Base-by-base conservation (phyloP, 1,140 invertebrate genomes). In the Diplogasteroides magnus region DNA sequence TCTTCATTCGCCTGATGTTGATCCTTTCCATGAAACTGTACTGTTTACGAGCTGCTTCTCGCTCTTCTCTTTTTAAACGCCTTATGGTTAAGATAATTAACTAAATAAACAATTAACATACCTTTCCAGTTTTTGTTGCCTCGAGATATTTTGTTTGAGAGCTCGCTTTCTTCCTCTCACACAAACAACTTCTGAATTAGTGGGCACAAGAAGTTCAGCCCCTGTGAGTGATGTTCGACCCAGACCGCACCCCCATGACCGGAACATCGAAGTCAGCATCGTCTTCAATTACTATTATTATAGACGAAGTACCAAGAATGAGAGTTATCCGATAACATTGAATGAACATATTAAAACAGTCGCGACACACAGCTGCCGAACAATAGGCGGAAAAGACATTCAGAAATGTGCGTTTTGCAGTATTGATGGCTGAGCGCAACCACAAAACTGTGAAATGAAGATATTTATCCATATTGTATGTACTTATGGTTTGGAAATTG, bases 1-100 rank as follows among this genome's bases (percentile, higher is more conserved):
- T 75, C 64, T 78, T 78, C 78, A 77, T 81, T 58, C 76, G 67
- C 31, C 76, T 68, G 55, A 82, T 80, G 14, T 76, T 68, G 64
- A 82, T 76, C 19, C 78, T 71, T 56, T 80, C 79, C 80, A 81
- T 81, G 63, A 82, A 81, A 11, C 60, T 72, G 65, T 77, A 81
- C 57, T 82, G 78, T 64, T 81, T 81, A 14, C 78, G 66, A 23
- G 77, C 78, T 25, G 78, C 78, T 68, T 82, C 81, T 61, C 70
- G 76, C 29, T 74, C 79, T 67, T 82, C 80, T 28, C 80, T 69
- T 58, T 78, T 79, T 60, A 78, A 61, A 27, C 79, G 65, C 25
- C 79, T 48, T 6, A 48, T 11, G 19, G 19, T 48, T 11, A 48
- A 11, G 19, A 48, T 48, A 48, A 48, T 19, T 48, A 48, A 48